These are phyloP conservation scores for Arctopsyche grandis DNA, from an alignment of 1,140 invertebrate genomes.

Conservation along the genomic window DNA sequence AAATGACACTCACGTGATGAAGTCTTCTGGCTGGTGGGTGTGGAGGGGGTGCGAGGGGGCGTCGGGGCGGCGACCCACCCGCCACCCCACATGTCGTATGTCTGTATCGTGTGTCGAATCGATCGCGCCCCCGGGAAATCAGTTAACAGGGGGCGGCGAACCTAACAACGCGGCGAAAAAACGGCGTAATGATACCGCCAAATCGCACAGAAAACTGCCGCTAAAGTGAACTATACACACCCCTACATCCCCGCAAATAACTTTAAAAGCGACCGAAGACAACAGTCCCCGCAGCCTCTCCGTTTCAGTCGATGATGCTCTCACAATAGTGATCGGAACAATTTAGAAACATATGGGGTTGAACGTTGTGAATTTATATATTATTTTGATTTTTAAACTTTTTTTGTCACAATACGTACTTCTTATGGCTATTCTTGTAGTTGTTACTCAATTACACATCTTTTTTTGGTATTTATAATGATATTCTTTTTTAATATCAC, in stretches of 20 bases:
- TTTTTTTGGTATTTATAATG: too few species aligned
- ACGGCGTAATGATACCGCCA: slow-evolving; percentile 48
- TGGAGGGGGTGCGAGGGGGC: not conserved
- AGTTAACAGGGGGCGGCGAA: slow-evolving; percentile 49
- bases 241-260: not conserved
- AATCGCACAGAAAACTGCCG: slow-evolving; percentile 45
- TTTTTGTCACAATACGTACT: too few species aligned
- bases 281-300: too few species aligned
- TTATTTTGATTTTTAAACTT: too few species aligned
- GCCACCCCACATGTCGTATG: slow-evolving; percentile 30
- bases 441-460: too few species aligned
- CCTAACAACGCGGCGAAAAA: slow-evolving; percentile 31
- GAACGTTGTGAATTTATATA: too few species aligned
- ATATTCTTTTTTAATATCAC: too few species aligned
- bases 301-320: too few species aligned
- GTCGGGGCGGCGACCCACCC: not conserved
- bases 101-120: slow-evolving; percentile 53
- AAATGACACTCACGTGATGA: slow-evolving; percentile 49
- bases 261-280: too few species aligned
- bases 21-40: slow-evolving; percentile 14
- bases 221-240: slow-evolving; percentile 16
- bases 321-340: too few species aligned
- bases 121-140: slow-evolving; percentile 55
- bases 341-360: too few species aligned
- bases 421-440: too few species aligned